phyloP scores from a whole-genome alignment of 2,113 vertebrate species.

The Clinocottus analis region DNA sequence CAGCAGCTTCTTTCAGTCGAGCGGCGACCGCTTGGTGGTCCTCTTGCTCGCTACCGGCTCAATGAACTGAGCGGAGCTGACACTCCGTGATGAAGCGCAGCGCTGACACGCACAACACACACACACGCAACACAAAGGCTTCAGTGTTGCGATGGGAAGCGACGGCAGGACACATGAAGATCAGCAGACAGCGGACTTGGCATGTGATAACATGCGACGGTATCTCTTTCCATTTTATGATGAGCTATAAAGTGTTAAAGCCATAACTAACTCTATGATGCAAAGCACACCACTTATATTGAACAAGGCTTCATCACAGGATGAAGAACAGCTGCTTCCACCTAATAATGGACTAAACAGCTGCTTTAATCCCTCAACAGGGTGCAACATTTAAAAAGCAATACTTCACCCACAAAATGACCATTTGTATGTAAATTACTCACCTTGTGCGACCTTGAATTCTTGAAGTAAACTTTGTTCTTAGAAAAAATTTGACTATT shows the following conservation, averaged over 20 bases:
- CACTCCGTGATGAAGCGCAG: not conserved
- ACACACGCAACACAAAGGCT: conserved; percentile 38
- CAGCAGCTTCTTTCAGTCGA: conserved; percentile 11
- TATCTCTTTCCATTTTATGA: not conserved
- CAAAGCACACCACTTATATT: not conserved
- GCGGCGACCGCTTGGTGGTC: not conserved
- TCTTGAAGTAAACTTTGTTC: too few relatives aligned
- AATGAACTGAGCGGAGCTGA: not conserved
- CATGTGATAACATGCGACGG: not conserved
- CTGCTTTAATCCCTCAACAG: not conserved
- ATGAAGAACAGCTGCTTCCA: not conserved
- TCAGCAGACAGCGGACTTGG: conserved; percentile 1
- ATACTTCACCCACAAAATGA: not conserved
- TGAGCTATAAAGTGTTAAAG: not conserved
- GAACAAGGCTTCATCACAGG: not conserved
- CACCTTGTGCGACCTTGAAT: too few relatives aligned
- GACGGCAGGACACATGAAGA: conserved; percentile 14
- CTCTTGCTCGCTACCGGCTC: not conserved
- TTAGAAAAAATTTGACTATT: too few relatives aligned
- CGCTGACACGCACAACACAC: not conserved
- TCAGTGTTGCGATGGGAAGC: conserved; percentile 49
- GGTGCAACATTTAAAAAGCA: not conserved
- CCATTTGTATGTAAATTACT: too few relatives aligned
- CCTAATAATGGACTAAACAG: not conserved
- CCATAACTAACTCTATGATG: not conserved